A percentile compares a stretch with the other conserved stretches of the same genome.
Evolutionary conservation across 1,140 invertebrate species (phyloP).

Genomic region (honey bee (Apis mellifera)): DNA sequence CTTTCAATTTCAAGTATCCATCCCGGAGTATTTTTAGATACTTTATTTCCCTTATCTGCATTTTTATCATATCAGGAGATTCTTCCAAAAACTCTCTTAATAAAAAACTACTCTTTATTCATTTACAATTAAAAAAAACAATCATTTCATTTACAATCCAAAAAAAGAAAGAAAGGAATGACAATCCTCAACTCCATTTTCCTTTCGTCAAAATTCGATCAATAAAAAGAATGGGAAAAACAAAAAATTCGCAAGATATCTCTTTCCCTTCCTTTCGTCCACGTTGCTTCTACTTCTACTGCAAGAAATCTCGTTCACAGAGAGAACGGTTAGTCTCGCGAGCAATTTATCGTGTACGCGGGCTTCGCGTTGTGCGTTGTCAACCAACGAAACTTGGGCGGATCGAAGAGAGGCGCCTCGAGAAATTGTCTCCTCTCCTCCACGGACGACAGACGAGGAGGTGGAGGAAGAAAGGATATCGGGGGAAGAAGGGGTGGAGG

Average conservation of each 20-base stretch:
- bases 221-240: too few relatives aligned
- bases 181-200: too few relatives aligned
- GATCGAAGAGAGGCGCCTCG: slow-evolving; percentile 49
- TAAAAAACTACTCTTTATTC: too few relatives aligned
- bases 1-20: not conserved
- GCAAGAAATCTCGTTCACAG: not conserved
- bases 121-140: too few relatives aligned
- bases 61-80: too few relatives aligned
- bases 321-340: slow-evolving; percentile 23
- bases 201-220: too few relatives aligned
- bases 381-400: slow-evolving; percentile 39
- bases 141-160: too few relatives aligned
- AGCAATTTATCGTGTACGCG: slow-evolving; percentile 53
- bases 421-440: slow-evolving; percentile 55
- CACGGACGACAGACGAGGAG: not conserved
- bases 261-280: too few relatives aligned
- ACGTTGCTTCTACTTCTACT: not conserved
- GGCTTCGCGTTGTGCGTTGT: slow-evolving; percentile 16
- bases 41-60: not conserved
- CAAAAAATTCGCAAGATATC: too few relatives aligned
- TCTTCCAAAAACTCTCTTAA: too few relatives aligned
- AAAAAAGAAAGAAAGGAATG: too few relatives aligned
- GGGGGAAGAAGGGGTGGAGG: not conserved
- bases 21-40: not conserved
- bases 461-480: not conserved